Evolutionary conservation across 2,797 vertebrate genomes (phyloP).

Genomic region (Microchirus variegatus): DNA sequence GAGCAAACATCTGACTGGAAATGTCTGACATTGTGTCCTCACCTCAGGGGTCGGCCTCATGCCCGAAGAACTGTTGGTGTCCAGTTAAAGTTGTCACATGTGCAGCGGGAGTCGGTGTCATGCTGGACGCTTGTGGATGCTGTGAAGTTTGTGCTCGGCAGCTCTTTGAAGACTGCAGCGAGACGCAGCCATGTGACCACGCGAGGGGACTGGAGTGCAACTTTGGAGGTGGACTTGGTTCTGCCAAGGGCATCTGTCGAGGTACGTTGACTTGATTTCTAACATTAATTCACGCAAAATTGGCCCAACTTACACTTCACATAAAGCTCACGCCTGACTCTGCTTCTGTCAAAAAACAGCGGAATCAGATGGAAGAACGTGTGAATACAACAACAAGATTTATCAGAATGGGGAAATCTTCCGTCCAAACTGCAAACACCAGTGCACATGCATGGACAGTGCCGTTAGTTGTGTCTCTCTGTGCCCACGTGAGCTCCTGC

Average conservation of each 20-base stretch:
- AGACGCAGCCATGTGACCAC: conserved; percentile 86
- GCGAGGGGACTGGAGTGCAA: conserved; percentile 93
- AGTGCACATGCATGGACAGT: conserved; percentile 92
- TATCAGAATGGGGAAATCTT: conserved; percentile 94
- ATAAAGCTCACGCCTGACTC: no score
- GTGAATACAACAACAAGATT: conserved; percentile 92
- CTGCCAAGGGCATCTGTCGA: conserved; percentile 89
- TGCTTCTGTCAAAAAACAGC: conserved; percentile 72
- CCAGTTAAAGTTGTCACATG: conserved; percentile 82
- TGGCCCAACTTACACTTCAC: not conserved
- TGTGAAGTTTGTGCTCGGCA: conserved; percentile 90
- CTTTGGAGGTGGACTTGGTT: conserved; percentile 84
- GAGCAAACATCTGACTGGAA: not conserved
- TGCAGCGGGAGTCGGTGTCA: conserved; percentile 84
- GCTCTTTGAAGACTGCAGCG: conserved; percentile 92
- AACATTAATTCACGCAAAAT: not conserved
- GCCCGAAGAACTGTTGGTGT: conserved; percentile 84
- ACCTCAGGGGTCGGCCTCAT: conserved; percentile 82
- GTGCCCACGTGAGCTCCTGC: conserved; percentile 86
- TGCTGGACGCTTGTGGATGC: conserved; percentile 86
- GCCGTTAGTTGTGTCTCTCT: conserved; percentile 90
- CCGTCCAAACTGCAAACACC: conserved; percentile 92
- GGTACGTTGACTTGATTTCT: conserved; percentile 75
- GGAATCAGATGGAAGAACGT: conserved; percentile 89
- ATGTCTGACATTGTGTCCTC: conserved; percentile 18